Conservation (phyloP, 2,797 vertebrate species). For the Ataeniobius toweri region DNA sequence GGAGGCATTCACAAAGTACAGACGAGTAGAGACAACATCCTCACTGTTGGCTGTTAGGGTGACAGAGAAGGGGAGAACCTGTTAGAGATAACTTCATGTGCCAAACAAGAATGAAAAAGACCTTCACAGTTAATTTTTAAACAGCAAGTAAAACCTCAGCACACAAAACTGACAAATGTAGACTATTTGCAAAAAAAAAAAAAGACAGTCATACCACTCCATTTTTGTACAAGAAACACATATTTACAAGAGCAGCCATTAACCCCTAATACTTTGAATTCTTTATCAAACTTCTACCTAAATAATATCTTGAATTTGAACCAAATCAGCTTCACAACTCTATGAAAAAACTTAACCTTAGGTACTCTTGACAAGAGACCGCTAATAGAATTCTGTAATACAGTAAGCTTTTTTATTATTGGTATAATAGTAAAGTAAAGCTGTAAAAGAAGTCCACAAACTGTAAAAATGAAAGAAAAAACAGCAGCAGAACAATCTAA, state of each 20-base stretch:
- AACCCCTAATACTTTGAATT: not conserved
- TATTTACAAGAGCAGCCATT: not conserved
- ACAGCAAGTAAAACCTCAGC: not conserved
- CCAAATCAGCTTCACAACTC: not conserved
- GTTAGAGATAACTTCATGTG: slow-evolving; percentile 1
- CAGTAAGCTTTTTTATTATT: not conserved
- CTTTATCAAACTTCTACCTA: not conserved
- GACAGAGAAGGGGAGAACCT: slow-evolving; percentile 46
- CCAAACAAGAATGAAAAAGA: slow-evolving; percentile 10
- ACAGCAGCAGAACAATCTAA: not conserved
- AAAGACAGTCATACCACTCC: not conserved
- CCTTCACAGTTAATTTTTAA: not conserved
- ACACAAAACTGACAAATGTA: not conserved
- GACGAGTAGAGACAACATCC: slow-evolving; percentile 95
- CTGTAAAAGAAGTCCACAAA: not conserved
- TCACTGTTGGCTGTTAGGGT: slow-evolving; percentile 86
- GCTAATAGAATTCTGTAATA: not conserved
- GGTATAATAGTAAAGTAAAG: not conserved
- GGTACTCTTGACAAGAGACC: not conserved
- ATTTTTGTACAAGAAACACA: not conserved
- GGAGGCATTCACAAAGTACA: slow-evolving; percentile 99
- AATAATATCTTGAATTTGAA: not conserved
- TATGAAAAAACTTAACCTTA: not conserved
- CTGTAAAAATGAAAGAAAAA: not conserved
- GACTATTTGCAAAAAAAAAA: not conserved